These are phyloP conservation scores for Heliconius congener DNA, from an alignment of 1,140 invertebrate genomes.

Conservation along the genomic window DNA sequence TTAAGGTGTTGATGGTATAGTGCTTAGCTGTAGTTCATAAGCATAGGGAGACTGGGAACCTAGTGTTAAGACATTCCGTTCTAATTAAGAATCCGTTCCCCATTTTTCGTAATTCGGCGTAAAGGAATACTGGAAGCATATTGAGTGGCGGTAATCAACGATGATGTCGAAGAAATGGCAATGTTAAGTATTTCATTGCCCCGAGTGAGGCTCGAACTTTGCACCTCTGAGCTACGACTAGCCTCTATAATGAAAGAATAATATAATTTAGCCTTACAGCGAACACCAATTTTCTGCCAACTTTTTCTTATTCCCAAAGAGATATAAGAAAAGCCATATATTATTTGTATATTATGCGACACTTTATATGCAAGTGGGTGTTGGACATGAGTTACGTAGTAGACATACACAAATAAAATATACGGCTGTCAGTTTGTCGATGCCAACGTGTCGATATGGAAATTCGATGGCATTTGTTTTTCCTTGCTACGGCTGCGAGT, in stretches of 20 bases:
- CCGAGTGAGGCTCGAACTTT: too few species aligned
- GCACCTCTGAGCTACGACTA: too few species aligned
- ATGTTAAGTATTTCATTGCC: too few species aligned
- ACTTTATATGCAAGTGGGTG: slow-evolving; percentile 31
- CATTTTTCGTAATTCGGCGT: too few species aligned
- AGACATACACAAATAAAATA: slow-evolving; percentile 17
- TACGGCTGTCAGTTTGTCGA: slow-evolving; percentile 25
- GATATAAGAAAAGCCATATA: neutral
- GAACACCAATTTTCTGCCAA: neutral
- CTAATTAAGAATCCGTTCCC: too few species aligned
- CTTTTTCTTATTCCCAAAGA: neutral
- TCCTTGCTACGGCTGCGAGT: slow-evolving; percentile 1
- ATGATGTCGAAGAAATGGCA: too few species aligned
- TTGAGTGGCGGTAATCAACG: too few species aligned
- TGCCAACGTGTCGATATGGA: slow-evolving; percentile 28
- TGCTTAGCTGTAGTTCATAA: neutral
- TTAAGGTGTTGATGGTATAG: neutral
- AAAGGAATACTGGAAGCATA: too few species aligned
- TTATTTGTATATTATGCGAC: slow-evolving; percentile 21
- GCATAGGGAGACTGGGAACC: too few species aligned
- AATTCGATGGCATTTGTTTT: slow-evolving; percentile 27
- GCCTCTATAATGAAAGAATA: neutral
- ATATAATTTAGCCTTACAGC: neutral
- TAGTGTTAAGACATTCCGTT: too few species aligned
- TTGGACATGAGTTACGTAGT: slow-evolving; percentile 28